Percentiles rank a stretch among this genome's conserved stretches.
These are phyloP conservation scores for Oligia strigilis DNA, from an alignment of 2,888 invertebrate genomes.

Conservation along the genomic window DNA sequence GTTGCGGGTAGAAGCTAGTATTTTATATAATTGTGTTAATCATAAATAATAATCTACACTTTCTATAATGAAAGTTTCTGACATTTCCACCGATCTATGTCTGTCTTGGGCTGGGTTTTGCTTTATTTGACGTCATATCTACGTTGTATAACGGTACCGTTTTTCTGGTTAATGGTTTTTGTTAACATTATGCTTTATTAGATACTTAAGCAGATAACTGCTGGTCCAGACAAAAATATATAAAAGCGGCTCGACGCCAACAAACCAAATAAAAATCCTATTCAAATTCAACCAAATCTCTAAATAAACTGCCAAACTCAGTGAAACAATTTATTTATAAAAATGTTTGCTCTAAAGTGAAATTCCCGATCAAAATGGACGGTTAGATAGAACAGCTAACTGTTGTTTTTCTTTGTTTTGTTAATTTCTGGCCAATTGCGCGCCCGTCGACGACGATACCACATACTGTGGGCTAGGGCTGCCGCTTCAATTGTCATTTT, in stretches of 20 bases:
- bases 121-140: background rate
- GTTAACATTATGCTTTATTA: background rate
- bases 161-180: background rate
- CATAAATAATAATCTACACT: background rate
- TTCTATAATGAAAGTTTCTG: background rate
- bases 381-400: constrained; percentile 53
- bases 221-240: constrained; percentile 21
- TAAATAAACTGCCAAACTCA: constrained; percentile 43
- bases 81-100: background rate
- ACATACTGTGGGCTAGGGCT: constrained; percentile 48
- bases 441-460: constrained; percentile 32
- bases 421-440: constrained; percentile 46
- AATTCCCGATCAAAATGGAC: constrained; percentile 50
- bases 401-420: constrained; percentile 48
- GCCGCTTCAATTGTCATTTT: constrained; percentile 23
- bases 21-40: no score
- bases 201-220: background rate
- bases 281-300: constrained; percentile 5
- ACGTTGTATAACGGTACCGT: background rate
- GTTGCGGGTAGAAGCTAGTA: no score
- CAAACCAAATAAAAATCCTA: background rate
- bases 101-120: background rate
- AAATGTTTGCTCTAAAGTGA: constrained; percentile 53
- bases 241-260: background rate
- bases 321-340: constrained; percentile 35